phyloP scores from a whole-genome alignment of 2,113 vertebrate genomes.

The Polypterus bichir region DNA sequence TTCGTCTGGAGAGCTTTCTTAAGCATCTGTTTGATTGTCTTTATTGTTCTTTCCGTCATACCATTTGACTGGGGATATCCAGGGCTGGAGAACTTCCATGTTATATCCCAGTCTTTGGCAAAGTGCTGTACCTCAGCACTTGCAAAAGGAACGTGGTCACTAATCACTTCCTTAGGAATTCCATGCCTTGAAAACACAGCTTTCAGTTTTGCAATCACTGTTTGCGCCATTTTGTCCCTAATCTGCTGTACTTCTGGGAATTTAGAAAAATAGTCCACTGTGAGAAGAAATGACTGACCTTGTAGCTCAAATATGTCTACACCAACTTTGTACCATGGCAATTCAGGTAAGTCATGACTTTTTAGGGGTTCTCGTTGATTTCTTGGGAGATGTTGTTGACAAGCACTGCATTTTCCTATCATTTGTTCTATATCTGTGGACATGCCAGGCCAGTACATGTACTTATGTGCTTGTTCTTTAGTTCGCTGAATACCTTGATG shows the following conservation, averaged over 20 bases:
- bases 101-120: no score
- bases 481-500: conserved; percentile 1
- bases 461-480: background rate
- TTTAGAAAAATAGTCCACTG: conserved; percentile 26
- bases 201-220: no score
- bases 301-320: conserved; percentile 22
- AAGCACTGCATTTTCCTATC: conserved; percentile 1
- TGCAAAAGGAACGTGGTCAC: no score
- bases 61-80: no score
- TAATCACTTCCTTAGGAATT: no score
- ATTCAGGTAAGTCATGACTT: conserved; percentile 10
- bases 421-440: background rate
- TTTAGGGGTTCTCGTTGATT: conserved; percentile 4
- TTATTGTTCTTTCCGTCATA: no score
- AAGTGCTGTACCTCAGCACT: no score
- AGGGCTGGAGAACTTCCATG: no score
- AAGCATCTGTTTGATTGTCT: no score
- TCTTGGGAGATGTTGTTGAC: background rate
- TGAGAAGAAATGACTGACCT: conserved; percentile 15
- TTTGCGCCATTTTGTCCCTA: no score
- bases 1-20: no score
- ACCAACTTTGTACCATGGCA: conserved; percentile 18
- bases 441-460: conserved; percentile 1
- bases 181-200: no score
- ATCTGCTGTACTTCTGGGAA: conserved; percentile 11